Conservation (phyloP, 1,140 invertebrate genomes). For the Pissodes strobi region DNA sequence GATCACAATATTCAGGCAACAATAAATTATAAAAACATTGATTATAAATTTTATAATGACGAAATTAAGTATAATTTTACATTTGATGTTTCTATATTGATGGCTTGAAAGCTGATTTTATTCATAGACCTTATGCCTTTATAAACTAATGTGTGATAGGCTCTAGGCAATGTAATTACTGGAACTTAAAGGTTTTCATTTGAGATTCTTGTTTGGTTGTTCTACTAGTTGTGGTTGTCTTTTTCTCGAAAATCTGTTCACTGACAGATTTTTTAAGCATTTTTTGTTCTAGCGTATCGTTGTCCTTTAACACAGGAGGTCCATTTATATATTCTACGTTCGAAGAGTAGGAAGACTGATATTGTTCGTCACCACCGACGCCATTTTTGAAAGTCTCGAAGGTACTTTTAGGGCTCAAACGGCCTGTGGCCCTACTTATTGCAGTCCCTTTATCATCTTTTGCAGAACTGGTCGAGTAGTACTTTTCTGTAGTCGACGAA, state of each 20-base stretch:
- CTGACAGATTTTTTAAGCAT: conserved; percentile 60
- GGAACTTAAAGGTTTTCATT: conserved; percentile 58
- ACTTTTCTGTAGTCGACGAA: conserved; percentile 57
- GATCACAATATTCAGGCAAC: too few relatives aligned
- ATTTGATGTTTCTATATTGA: too few relatives aligned
- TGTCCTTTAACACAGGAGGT: conserved; percentile 55
- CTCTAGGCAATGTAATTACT: neutral
- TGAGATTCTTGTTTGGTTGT: conserved; percentile 59
- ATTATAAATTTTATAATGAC: too few relatives aligned
- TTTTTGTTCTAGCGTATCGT: conserved; percentile 58
- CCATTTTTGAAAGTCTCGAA: conserved; percentile 49
- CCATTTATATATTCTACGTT: conserved; percentile 57
- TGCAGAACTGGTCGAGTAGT: conserved; percentile 55
- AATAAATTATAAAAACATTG: too few relatives aligned
- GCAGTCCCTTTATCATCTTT: conserved; percentile 20
- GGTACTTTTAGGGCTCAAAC: conserved; percentile 30
- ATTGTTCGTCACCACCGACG: conserved; percentile 40
- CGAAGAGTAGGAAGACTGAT: conserved; percentile 44
- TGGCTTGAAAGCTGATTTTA: too few relatives aligned
- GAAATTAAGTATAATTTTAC: too few relatives aligned
- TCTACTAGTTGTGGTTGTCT: conserved; percentile 58
- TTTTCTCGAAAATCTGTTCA: conserved; percentile 61
- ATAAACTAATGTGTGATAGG: too few relatives aligned
- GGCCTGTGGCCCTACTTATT: neutral
- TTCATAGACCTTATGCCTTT: too few relatives aligned